Evolutionary conservation across 2,888 invertebrate genomes (phyloP), one percentile per base, ranked within the genome.

Genomic region (Syritta pipiens): DNA sequence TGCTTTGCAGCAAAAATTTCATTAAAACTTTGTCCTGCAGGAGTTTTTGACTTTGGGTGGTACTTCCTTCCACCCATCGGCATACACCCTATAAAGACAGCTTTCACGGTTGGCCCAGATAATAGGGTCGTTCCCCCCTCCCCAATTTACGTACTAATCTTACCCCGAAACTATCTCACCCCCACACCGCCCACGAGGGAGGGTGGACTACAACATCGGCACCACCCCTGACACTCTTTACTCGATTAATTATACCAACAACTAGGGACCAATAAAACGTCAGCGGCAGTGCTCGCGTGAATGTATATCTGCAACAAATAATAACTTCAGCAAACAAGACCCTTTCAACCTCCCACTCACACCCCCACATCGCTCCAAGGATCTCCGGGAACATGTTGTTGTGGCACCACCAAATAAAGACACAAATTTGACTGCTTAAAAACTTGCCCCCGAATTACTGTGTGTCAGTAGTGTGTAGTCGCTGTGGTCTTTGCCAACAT

Each of bases 1-100:
- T 62, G 37, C 37, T 37, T 9, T 37, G 62, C 79, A 74, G 74
- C 62, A 74, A 79, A 68, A 79, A 79, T 79, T 79, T 79, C 79
- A 79, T 79, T 79, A 79, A 79, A 79, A 79, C 74, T 79, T 79
- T 74, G 49, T 51, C 79, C 46, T 72, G 26, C 17, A 9, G 49
- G 20, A 65, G 28, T 59, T 77, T 76, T 77, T 59, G 55, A 42
- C 35, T 59, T 22, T 42, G 30, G n/a, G n/a, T n/a, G n/a, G n/a
- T n/a, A n/a, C n/a, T n/a, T n/a, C n/a, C n/a, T n/a, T n/a, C n/a
- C n/a, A n/a, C n/a, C n/a, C n/a, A n/a, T n/a, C n/a, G n/a, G n/a
- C n/a, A n/a, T n/a, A n/a, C n/a, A n/a, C n/a, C n/a, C n/a, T n/a
- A n/a, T n/a, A n/a, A n/a, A n/a, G n/a, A 71, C 37, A 48, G 24